Evolutionary conservation across 2,888 invertebrate species (phyloP).

Genomic region (Phrixothrix hirtus): DNA sequence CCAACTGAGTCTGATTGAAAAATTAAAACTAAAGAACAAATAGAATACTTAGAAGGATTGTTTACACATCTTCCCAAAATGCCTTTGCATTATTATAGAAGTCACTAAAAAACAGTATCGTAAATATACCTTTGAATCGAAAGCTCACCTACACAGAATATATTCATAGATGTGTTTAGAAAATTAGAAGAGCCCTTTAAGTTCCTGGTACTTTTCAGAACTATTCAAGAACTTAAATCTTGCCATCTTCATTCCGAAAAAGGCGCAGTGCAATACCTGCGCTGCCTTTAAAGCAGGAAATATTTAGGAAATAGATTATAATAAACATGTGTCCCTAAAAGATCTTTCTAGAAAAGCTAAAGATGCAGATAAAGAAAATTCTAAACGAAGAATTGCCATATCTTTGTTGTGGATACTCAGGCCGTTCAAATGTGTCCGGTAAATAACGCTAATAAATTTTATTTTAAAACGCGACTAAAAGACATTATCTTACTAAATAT

Average conservation of each 20-base stretch:
- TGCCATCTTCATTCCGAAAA: constrained; percentile 21
- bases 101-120: constrained; percentile 4
- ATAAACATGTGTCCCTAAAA: constrained; percentile 5
- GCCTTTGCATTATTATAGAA: constrained; percentile 5
- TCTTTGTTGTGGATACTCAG: constrained; percentile 25
- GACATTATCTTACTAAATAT: too few relatives aligned
- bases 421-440: constrained; percentile 22
- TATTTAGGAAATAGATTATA: constrained; percentile 9
- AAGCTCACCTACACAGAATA: constrained; percentile 15
- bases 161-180: constrained; percentile 11
- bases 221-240: constrained; percentile 19
- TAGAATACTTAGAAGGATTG: not conserved
- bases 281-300: constrained; percentile 22
- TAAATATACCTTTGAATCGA: constrained; percentile 15
- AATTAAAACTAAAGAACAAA: not conserved
- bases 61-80: constrained; percentile 3
- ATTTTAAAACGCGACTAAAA: constrained; percentile 25
- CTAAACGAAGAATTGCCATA: constrained; percentile 2
- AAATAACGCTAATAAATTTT: constrained; percentile 21
- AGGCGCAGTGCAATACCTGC: constrained; percentile 23
- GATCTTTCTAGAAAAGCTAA: constrained; percentile 4
- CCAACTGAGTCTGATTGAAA: not conserved
- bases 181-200: constrained; percentile 12
- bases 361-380: constrained; percentile 1
- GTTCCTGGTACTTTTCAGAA: constrained; percentile 13